These are phyloP conservation scores for Daubentonia madagascariensis DNA, from an alignment of 2,113 vertebrate genomes.

Conservation along the genomic window DNA sequence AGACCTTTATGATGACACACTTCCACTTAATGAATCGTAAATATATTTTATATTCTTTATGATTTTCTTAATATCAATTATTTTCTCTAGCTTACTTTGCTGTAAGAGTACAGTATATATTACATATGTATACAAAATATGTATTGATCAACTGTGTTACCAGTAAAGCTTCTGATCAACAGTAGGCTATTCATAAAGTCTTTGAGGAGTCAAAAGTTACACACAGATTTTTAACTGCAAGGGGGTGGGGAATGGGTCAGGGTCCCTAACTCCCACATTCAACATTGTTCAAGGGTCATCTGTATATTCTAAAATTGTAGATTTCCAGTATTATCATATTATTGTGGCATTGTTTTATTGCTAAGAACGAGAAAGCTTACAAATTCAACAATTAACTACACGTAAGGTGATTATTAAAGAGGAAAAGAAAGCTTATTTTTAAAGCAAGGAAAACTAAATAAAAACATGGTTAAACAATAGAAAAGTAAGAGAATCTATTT, in stretches of 20 bases:
- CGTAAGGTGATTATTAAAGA: background rate
- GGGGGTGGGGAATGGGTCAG: background rate
- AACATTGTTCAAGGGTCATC: background rate
- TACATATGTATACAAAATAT: background rate
- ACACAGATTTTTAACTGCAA: background rate
- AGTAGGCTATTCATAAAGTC: background rate
- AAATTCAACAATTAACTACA: background rate
- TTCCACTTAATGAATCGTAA: background rate
- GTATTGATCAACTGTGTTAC: background rate
- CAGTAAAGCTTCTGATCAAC: background rate
- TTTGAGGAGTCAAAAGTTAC: background rate
- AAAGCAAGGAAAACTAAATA: background rate
- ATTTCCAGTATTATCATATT: background rate
- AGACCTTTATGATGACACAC: background rate
- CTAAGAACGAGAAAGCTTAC: background rate
- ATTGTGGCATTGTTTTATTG: background rate
- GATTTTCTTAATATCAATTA: background rate
- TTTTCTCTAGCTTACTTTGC: background rate
- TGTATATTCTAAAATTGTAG: background rate
- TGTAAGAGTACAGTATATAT: background rate
- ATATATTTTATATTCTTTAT: background rate
- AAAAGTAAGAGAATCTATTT: background rate
- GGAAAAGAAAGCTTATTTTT: background rate
- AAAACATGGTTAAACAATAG: background rate
- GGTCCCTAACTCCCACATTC: background rate